Conservation (phyloP, 2,888 invertebrate species). For the Apamea epomidion region DNA sequence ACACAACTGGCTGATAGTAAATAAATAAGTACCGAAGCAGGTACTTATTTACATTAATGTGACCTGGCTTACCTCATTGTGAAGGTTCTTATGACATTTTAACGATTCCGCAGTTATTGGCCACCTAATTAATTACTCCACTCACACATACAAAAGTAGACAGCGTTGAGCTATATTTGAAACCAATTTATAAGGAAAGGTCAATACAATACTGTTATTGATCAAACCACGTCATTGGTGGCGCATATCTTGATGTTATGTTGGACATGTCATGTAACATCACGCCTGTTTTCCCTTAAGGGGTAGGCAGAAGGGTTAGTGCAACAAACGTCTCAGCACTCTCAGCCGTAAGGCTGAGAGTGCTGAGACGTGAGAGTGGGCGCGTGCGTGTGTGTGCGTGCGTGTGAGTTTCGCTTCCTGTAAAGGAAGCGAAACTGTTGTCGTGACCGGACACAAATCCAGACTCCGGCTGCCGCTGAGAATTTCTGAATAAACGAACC, state of each 20-base stretch:
- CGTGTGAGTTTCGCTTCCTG: too few species aligned
- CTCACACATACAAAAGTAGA: slow-evolving; percentile 7
- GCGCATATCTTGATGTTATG: slow-evolving; percentile 2
- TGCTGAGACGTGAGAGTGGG: too few species aligned
- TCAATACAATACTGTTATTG: slow-evolving; percentile 53
- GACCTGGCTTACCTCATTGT: slow-evolving; percentile 8
- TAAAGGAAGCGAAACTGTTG: neutral
- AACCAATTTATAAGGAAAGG: slow-evolving; percentile 35
- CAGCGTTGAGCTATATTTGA: slow-evolving; percentile 34
- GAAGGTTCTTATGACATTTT: slow-evolving; percentile 28
- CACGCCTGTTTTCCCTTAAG: neutral
- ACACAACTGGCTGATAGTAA: neutral
- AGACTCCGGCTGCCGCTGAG: neutral
- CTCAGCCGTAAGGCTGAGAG: too few species aligned
- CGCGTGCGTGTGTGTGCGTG: too few species aligned
- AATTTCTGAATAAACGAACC: neutral
- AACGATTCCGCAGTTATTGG: slow-evolving; percentile 3
- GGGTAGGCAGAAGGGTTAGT: neutral
- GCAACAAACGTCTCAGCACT: neutral
- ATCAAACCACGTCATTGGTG: slow-evolving; percentile 27
- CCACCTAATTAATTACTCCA: slow-evolving; percentile 45
- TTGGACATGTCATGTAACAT: neutral
- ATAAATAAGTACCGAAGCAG: neutral
- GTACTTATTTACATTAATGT: slow-evolving; percentile 20
- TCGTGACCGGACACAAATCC: neutral